Base-by-base conservation (phyloP, 2,113 vertebrate genomes). In the Manacus vitellinus region DNA sequence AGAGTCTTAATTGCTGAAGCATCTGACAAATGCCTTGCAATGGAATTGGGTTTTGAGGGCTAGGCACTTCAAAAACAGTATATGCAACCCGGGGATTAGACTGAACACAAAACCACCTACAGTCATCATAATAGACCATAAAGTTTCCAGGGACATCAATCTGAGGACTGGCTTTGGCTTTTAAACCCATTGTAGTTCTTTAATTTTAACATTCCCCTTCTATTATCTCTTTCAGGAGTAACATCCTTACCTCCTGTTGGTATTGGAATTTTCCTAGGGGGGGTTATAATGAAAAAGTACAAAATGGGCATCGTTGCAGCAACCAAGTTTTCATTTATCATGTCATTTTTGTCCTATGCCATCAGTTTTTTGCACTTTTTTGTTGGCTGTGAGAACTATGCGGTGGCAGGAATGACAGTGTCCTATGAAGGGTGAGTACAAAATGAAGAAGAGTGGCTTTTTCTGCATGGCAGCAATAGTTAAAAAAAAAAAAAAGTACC, bases 201-300 rank as follows among this genome's bases (percentile, higher is more conserved):
- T 46, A 58, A 25, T 72, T 89, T 56, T 67, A 55, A 65, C 4
- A 44, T 62, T 91, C 14, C 18, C 23, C 6, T 78, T 89, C 39
- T 76, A 10, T 43, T 37, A 88, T 80, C 91, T 95, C 31, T 97
- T 98, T 97, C 81, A 99, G 99, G 98, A 74, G 3, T 98, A 30
- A 84, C 98, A 80, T 96, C 97, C 58, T 74, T 99, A 72, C 99
- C 99, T 31, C 95, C 94, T 37, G 31, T 99, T 19, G 78, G 98
- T 9, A 10, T 98, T 88, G 99, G 99, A n/a, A 97, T 99, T 79
- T 98, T 99, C 75, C 51, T 98, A 25, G 99, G 99, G 49, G 99
- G 99, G 10, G 77, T 99, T 79, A 95, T 99, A 92, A 98, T 99
- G 98, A 99, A 98, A 96, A 98, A 98, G 80, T 99, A 98, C 77